phyloP scores from a whole-genome alignment of 2,888 invertebrate species.

The Drosophila buzzatii region DNA sequence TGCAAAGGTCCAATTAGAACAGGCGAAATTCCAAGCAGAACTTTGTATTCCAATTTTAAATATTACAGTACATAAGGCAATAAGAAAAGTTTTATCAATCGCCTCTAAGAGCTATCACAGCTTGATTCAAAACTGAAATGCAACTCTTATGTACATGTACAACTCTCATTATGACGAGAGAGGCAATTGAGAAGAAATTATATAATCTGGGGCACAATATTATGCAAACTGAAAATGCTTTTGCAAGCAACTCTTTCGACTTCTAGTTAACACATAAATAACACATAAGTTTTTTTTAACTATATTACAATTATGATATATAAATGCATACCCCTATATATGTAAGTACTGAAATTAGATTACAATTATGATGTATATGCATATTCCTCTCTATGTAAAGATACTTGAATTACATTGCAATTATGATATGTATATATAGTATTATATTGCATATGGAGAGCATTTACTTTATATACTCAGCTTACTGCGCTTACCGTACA shows the following conservation, averaged over 20 bases:
- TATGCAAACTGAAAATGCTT: not conserved
- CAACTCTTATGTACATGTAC: not conserved
- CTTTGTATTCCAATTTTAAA: too few relatives aligned
- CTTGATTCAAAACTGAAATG: not conserved
- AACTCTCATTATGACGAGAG: not conserved
- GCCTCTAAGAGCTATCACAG: not conserved
- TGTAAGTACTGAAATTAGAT: too few relatives aligned
- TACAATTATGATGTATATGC: too few relatives aligned
- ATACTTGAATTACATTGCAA: not conserved
- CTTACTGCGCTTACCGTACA: conserved; percentile 88
- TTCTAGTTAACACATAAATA: not conserved
- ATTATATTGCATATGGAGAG: too few relatives aligned
- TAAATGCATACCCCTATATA: not conserved
- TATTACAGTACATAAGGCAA: not conserved
- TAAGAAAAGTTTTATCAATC: not conserved
- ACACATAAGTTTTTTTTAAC: too few relatives aligned
- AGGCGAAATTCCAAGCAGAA: too few relatives aligned
- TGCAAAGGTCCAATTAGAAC: too few relatives aligned
- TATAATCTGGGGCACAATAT: not conserved
- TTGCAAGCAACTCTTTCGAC: not conserved
- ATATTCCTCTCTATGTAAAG: too few relatives aligned
- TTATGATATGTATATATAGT: too few relatives aligned
- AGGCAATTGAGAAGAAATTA: too few relatives aligned
- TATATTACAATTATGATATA: not conserved
- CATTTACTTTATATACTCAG: not conserved